phyloP scores from a whole-genome alignment of 1,140 invertebrate genomes.

The Pemphigus obesinymphae region DNA sequence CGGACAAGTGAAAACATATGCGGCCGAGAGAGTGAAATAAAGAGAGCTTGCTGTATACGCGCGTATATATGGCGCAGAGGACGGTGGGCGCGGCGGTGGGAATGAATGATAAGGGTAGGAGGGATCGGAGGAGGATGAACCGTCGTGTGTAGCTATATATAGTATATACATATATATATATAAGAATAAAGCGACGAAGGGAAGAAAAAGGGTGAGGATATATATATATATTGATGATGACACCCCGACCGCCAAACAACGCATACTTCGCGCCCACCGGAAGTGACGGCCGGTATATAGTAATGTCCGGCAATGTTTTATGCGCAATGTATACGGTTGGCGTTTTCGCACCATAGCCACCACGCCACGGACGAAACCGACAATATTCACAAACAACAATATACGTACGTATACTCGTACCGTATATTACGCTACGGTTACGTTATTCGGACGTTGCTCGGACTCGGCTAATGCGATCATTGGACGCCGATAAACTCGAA shows the following conservation, averaged over 20 bases:
- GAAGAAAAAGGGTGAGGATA: not conserved
- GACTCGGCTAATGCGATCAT: not conserved
- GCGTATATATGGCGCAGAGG: not conserved
- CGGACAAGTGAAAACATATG: too few species aligned
- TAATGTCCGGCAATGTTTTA: conserved; percentile 35
- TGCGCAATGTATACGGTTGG: not conserved
- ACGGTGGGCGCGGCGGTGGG: not conserved
- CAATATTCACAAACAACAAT: too few species aligned
- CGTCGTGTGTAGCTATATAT: too few species aligned
- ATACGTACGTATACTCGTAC: too few species aligned
- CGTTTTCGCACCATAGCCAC: not conserved
- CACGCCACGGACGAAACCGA: too few species aligned
- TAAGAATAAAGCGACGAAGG: not conserved
- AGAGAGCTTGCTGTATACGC: not conserved
- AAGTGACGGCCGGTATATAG: conserved; percentile 26
- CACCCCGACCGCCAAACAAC: not conserved
- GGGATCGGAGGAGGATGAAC: not conserved
- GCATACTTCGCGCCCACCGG: not conserved
- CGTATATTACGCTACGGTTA: too few species aligned
- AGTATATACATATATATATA: not conserved
- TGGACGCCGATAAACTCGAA: not conserved
- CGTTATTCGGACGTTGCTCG: not conserved
- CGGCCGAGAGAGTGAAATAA: not conserved
- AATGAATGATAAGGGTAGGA: not conserved
- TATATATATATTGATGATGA: too few species aligned